These are phyloP conservation scores for Charaxes varanes DNA, from an alignment of 1,140 invertebrate species.

Conservation along the genomic window DNA sequence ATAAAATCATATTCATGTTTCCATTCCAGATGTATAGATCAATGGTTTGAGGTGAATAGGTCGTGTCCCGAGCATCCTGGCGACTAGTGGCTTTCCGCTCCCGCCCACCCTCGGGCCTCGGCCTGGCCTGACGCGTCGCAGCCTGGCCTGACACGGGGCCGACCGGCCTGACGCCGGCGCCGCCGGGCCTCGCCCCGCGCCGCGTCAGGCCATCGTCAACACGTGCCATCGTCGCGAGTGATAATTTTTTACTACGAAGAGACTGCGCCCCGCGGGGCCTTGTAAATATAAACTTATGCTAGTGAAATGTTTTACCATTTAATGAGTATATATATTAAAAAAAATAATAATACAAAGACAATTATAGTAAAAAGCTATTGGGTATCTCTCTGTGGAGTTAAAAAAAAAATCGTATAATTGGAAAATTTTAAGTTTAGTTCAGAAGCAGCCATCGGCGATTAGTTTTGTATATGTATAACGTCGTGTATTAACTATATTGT, in stretches of 20 bases:
- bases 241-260: slow-evolving; percentile 59
- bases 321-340: slow-evolving; percentile 28
- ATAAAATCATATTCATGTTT: no score
- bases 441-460: no score
- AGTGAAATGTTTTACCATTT: slow-evolving; percentile 69
- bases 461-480: slow-evolving; percentile 30
- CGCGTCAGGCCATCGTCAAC: slow-evolving; percentile 1
- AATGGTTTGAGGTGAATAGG: slow-evolving; percentile 98
- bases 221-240: slow-evolving; percentile 53
- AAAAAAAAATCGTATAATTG: slow-evolving; percentile 3
- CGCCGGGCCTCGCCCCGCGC: slow-evolving; percentile 9
- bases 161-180: slow-evolving; percentile 6
- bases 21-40: slow-evolving; percentile 91
- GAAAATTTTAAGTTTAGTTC: no score
- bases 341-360: slow-evolving; percentile 50
- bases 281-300: slow-evolving; percentile 67
- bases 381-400: slow-evolving; percentile 36
- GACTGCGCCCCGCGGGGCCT: slow-evolving; percentile 50
- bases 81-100: slow-evolving; percentile 78
- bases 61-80: slow-evolving; percentile 97
- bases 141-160: slow-evolving; percentile 2
- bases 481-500: slow-evolving; percentile 28
- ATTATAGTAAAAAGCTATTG: slow-evolving; percentile 33
- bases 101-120: slow-evolving; percentile 6
- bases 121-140: slow-evolving; percentile 4